Evolutionary conservation across 23 tunicate genomes (phyloP), one percentile per base, ranked within the genome.

Genomic region (Trididemnum nubilum): DNA sequence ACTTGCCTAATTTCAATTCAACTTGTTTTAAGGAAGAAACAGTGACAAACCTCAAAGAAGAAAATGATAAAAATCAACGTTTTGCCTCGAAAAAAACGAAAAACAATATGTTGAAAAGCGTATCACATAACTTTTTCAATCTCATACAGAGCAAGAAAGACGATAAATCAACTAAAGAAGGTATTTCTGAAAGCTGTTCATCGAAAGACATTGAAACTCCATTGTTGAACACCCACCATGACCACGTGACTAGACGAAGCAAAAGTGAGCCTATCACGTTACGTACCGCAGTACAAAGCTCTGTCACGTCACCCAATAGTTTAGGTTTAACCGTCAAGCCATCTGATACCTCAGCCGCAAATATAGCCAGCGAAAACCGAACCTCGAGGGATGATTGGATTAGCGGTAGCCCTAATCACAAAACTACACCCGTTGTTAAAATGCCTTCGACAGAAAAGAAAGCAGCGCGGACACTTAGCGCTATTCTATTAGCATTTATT

Each of bases 381-480:
- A 44, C 54, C 15, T 44, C 54, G 9, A 9, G 54, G 54, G 54
- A 44, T 44, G 54, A 44, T 44, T 44, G 54, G 54, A 44, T 44
- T 44, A 44, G 15, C 54, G 54, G 15, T 44, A 15, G 12, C 9
- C 54, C 54, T 15, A 44, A 15, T 15, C 54, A 15, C 9, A 44
- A 44, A 44, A 15, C 12, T 44, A 7, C 54, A 3, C 5, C 54
- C 1, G 23, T 67, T 22, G 84, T 35, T 7, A 80, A 82, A 81
- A 84, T 93, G 78, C 90, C 98, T 21, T 84, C 98, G 15, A 83
- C 78, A 29, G 98, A 93, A 33, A 73, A 84, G 19, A 93, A 93
- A 74, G 98, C 98, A n/a, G 98, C 83, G 4, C 64, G 89, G 31
- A 93, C 98, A 31, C 76, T 93, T 23, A 87, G 93, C 72, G 98